Conservation (phyloP, 2,797 vertebrate species). For the Macrochelys suwanniensis region DNA sequence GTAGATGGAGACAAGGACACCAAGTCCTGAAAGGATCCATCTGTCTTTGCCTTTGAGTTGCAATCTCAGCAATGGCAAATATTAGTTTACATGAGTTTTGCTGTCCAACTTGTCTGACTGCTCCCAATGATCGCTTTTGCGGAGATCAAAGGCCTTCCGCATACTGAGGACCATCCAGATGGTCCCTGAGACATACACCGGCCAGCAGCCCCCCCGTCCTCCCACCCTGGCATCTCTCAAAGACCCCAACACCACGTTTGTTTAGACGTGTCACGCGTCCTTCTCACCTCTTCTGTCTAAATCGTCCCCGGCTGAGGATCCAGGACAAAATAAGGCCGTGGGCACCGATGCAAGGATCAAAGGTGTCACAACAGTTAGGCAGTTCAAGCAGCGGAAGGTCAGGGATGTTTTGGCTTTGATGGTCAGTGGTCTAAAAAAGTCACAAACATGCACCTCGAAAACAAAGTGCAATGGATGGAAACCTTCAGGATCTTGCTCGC, state of each 20-base stretch:
- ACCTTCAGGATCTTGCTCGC: conserved; percentile 33
- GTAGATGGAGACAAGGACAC: conserved; percentile 66
- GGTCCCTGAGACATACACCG: not conserved
- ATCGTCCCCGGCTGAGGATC: conserved; percentile 54
- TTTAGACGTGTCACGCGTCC: conserved; percentile 25
- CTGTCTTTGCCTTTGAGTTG: conserved; percentile 64
- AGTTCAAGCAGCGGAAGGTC: conserved; percentile 77
- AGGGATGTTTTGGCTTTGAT: conserved; percentile 70
- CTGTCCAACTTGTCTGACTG: conserved; percentile 61
- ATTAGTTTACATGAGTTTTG: conserved; percentile 48
- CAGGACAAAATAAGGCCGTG: conserved; percentile 65
- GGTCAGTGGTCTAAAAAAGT: conserved; percentile 58
- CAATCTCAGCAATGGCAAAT: conserved; percentile 67
- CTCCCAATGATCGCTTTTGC: conserved; percentile 14
- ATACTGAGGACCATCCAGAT: not conserved
- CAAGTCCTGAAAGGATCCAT: conserved; percentile 64
- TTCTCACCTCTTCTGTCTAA: conserved; percentile 34
- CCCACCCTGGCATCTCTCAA: not conserved
- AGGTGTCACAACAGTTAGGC: conserved; percentile 80
- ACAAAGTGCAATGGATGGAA: not conserved
- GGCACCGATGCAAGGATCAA: conserved; percentile 67
- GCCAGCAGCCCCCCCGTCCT: too few species aligned
- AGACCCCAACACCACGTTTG: not conserved
- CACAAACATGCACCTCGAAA: not conserved
- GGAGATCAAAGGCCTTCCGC: not conserved